Percentiles rank a stretch among this genome's conserved stretches.
phyloP scores from a whole-genome alignment of 1,140 invertebrate species.

The Polyergus mexicanus region DNA sequence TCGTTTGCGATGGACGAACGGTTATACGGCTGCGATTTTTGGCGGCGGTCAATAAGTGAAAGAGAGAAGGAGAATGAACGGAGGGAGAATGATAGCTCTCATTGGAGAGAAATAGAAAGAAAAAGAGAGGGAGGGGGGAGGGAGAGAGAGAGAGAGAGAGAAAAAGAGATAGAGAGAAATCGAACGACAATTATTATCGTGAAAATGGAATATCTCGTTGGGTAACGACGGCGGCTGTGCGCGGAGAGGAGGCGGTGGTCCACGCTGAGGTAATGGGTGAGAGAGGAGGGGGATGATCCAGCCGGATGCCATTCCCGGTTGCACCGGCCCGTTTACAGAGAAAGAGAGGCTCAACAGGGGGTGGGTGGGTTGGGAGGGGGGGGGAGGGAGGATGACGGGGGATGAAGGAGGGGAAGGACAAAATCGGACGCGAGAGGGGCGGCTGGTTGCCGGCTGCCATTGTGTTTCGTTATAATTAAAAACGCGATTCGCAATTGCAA shows the following conservation, averaged over 20 bases:
- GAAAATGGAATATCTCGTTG: slow-evolving; percentile 85
- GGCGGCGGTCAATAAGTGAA: slow-evolving; percentile 69
- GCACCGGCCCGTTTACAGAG: slow-evolving; percentile 73
- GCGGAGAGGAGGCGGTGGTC: slow-evolving; percentile 38
- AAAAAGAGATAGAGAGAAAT: slow-evolving; percentile 77
- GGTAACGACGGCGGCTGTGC: slow-evolving; percentile 68
- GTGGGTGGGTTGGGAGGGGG: too few relatives aligned
- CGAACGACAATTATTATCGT: slow-evolving; percentile 86
- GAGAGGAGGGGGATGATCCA: slow-evolving; percentile 76
- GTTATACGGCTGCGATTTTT: slow-evolving; percentile 79
- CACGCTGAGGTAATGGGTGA: slow-evolving; percentile 51
- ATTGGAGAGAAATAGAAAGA: slow-evolving; percentile 58
- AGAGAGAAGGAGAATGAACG: slow-evolving; percentile 55
- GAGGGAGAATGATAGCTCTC: slow-evolving; percentile 44
- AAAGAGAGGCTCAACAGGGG: slow-evolving; percentile 14
- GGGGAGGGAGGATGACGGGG: too few relatives aligned
- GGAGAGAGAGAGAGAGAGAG: slow-evolving; percentile 54
- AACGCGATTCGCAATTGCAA: slow-evolving; percentile 87
- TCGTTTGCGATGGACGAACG: slow-evolving; percentile 72
- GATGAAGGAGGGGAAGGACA: background rate
- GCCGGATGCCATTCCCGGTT: slow-evolving; percentile 85
- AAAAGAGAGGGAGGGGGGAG: slow-evolving; percentile 49
- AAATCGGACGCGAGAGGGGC: slow-evolving; percentile 47
- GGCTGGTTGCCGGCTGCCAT: slow-evolving; percentile 80
- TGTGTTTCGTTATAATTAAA: slow-evolving; percentile 88